phyloP scores from a whole-genome alignment of 2,113 vertebrate species.

The Anoplopoma fimbria region DNA sequence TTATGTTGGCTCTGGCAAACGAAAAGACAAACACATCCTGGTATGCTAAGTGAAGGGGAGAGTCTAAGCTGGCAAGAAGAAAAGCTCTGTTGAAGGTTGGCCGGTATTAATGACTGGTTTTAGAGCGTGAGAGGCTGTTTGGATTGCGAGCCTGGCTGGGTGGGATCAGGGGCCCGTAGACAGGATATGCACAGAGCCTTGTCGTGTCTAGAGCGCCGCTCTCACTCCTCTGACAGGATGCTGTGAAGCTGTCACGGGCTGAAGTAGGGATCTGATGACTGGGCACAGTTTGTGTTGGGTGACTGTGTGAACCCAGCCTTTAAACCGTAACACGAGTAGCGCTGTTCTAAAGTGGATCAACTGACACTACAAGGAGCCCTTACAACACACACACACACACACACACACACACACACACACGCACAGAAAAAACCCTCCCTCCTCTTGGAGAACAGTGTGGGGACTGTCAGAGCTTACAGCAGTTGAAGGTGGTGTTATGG shows the following conservation, averaged over 20 bases:
- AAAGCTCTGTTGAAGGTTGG: constrained; percentile 59
- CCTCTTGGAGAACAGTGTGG: constrained; percentile 39
- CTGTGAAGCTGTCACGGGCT: constrained; percentile 66
- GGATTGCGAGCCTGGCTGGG: constrained; percentile 59
- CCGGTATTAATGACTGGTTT: constrained; percentile 70
- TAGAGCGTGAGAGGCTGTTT: constrained; percentile 64
- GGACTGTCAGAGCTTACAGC: constrained; percentile 30
- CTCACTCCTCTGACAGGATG: constrained; percentile 62
- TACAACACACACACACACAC: background rate
- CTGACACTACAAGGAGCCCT: constrained; percentile 39
- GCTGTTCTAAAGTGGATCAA: constrained; percentile 37
- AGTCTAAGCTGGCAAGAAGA: constrained; percentile 55
- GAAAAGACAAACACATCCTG: constrained; percentile 70
- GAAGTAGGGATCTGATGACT: constrained; percentile 61
- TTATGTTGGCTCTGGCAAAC: constrained; percentile 71
- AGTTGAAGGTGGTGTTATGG: background rate
- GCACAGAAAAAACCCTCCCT: constrained; percentile 1
- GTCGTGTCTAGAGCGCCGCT: constrained; percentile 50
- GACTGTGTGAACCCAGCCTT: constrained; percentile 53
- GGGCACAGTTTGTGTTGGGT: constrained; percentile 48
- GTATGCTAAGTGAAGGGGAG: constrained; percentile 66
- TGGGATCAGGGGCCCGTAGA: constrained; percentile 60
- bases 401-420: background rate
- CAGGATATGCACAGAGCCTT: constrained; percentile 60
- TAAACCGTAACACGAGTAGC: constrained; percentile 55